A percentile compares a stretch with the other conserved stretches of the same genome.
These are phyloP conservation scores for Drosophila anomalata DNA, from an alignment of 2,888 invertebrate genomes.

Conservation along the genomic window DNA sequence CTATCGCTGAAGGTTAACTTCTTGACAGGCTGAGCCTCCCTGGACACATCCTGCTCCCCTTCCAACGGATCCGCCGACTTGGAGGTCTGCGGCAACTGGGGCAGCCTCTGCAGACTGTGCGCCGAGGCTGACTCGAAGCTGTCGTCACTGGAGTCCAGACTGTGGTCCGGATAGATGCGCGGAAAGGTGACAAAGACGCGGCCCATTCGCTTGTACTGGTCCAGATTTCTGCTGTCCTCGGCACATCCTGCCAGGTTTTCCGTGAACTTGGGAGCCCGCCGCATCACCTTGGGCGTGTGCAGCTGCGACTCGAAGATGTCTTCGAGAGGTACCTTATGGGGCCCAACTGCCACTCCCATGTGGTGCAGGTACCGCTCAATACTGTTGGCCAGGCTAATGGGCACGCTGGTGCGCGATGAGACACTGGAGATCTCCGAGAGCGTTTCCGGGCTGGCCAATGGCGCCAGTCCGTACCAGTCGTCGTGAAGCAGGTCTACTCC, in stretches of 20 bases:
- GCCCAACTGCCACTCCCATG: slow-evolving; percentile 52
- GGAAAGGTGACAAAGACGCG: slow-evolving; percentile 84
- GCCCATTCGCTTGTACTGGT: slow-evolving; percentile 85
- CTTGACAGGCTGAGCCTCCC: slow-evolving; percentile 61
- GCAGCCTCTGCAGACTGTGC: slow-evolving; percentile 69
- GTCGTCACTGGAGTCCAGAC: slow-evolving; percentile 84
- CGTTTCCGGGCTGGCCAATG: slow-evolving; percentile 92
- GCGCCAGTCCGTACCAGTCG: slow-evolving; percentile 89
- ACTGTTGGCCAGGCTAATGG: slow-evolving; percentile 84
- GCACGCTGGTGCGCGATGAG: slow-evolving; percentile 88
- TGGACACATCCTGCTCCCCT: slow-evolving; percentile 80
- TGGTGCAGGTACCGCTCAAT: slow-evolving; percentile 83
- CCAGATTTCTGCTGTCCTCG: slow-evolving; percentile 86
- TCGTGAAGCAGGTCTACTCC: slow-evolving; percentile 86
- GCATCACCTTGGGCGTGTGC: slow-evolving; percentile 86
- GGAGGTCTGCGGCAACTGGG: slow-evolving; percentile 79
- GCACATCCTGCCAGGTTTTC: slow-evolving; percentile 88
- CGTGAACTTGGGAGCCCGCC: slow-evolving; percentile 87
- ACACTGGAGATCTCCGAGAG: slow-evolving; percentile 92
- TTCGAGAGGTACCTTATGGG: slow-evolving; percentile 74
- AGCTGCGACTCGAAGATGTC: slow-evolving; percentile 84
- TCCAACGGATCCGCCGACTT: slow-evolving; percentile 86
- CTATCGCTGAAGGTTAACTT: slow-evolving; percentile 84
- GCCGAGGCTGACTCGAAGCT: slow-evolving; percentile 81
- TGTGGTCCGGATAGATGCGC: slow-evolving; percentile 75